Evolutionary conservation across 2,888 invertebrate genomes (phyloP).

Genomic region (Pilophorus perplexus): DNA sequence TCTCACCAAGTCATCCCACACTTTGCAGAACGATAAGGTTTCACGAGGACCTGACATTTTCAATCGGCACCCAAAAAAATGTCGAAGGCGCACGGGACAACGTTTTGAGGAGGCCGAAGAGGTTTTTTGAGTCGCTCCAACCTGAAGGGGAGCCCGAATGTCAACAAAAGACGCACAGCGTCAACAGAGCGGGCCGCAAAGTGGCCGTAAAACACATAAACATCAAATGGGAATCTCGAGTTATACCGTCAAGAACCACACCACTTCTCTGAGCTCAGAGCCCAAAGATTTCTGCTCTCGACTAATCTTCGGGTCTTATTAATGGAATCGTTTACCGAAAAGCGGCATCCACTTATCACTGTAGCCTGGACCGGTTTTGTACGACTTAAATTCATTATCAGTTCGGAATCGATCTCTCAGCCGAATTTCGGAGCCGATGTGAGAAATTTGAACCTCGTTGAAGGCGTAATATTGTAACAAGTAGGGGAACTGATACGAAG

Average conservation of each 20-base stretch:
- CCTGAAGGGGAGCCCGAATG: constrained; percentile 11
- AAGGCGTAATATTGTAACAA: too few species aligned
- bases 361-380: constrained; percentile 17
- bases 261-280: background rate
- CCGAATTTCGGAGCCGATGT: too few species aligned
- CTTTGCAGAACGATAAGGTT: too few species aligned
- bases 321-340: constrained; percentile 18
- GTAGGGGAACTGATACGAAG: too few species aligned
- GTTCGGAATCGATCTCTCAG: too few species aligned
- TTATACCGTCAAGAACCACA: constrained; percentile 18
- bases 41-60: too few species aligned
- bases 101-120: too few species aligned
- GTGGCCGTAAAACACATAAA: constrained; percentile 29
- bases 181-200: constrained; percentile 2
- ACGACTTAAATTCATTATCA: too few species aligned
- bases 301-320: constrained; percentile 24
- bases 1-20: too few species aligned
- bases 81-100: too few species aligned
- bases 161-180: constrained; percentile 15
- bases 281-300: constrained; percentile 9
- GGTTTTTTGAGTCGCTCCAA: constrained; percentile 7
- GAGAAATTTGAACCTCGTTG: too few species aligned
- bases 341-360: constrained; percentile 10
- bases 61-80: too few species aligned
- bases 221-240: constrained; percentile 25